These are phyloP conservation scores for Hyles euphorbiae DNA, from an alignment of 1,140 invertebrate species.

Conservation along the genomic window DNA sequence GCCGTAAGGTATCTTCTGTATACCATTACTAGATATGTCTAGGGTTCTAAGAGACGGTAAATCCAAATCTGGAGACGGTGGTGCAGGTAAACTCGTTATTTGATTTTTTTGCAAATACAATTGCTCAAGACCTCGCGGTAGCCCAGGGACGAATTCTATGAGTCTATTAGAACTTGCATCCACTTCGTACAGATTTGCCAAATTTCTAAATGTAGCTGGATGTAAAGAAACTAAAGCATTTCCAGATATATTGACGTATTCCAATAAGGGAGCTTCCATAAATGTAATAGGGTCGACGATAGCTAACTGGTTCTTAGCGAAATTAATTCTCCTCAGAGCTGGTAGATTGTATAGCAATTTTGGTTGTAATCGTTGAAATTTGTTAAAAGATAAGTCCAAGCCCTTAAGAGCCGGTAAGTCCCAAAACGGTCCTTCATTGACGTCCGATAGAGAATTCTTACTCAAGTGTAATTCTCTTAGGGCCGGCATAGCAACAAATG, in stretches of 20 bases:
- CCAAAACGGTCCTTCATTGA: slow-evolving; percentile 83
- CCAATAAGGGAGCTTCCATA: slow-evolving; percentile 81
- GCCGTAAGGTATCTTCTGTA: slow-evolving; percentile 82
- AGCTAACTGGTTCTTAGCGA: slow-evolving; percentile 85
- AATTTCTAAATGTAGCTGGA: slow-evolving; percentile 83
- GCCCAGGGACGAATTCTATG: slow-evolving; percentile 81
- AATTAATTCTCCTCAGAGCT: slow-evolving; percentile 84
- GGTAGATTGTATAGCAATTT: slow-evolving; percentile 84
- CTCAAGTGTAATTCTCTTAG: slow-evolving; percentile 85
- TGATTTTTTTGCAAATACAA: slow-evolving; percentile 85
- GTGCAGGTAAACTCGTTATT: slow-evolving; percentile 79
- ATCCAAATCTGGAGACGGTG: slow-evolving; percentile 80
- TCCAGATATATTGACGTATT: slow-evolving; percentile 85
- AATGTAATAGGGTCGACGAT: slow-evolving; percentile 85
- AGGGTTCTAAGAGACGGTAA: slow-evolving; percentile 82
- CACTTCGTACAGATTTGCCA: slow-evolving; percentile 85
- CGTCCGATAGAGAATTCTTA: slow-evolving; percentile 85
- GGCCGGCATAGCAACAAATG: slow-evolving; percentile 87
- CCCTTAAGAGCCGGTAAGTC: slow-evolving; percentile 88
- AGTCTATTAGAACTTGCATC: slow-evolving; percentile 87
- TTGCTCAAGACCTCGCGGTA: slow-evolving; percentile 86
- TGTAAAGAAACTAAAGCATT: slow-evolving; percentile 83
- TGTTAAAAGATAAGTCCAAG: slow-evolving; percentile 87
- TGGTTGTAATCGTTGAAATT: slow-evolving; percentile 82
- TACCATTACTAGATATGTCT: slow-evolving; percentile 86